Evolutionary conservation across 2,888 invertebrate genomes (phyloP), one percentile per base, ranked within the genome.

Genomic region (Peribatodes rhomboidaria): DNA sequence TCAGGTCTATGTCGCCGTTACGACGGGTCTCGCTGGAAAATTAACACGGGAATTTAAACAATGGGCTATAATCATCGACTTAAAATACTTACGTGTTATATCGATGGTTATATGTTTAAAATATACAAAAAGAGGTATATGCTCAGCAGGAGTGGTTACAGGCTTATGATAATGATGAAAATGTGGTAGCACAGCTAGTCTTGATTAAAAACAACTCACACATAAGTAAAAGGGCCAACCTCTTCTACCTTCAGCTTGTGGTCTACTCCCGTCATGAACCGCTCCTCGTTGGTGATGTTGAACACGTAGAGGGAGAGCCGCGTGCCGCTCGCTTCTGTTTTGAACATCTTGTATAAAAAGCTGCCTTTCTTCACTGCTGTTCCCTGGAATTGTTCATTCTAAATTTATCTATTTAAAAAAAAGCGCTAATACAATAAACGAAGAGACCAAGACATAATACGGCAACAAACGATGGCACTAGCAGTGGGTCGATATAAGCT

Each of bases 141-240:
- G n/a, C n/a, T n/a, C n/a, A n/a, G n/a, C n/a, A n/a, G n/a, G n/a
- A n/a, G n/a, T n/a, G n/a, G n/a, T n/a, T n/a, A n/a, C n/a, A n/a
- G n/a, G n/a, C n/a, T n/a, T n/a, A n/a, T n/a, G n/a, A n/a, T n/a
- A n/a, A n/a, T n/a, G n/a, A n/a, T n/a, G n/a, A n/a, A n/a, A n/a
- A n/a, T n/a, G n/a, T n/a, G n/a, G n/a, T n/a, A n/a, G 27, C 27
- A 6, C 13, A n/a, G 20, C 16, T 14, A 41, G 16, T 41, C 9
- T 41, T 1, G 13, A 37, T n/a, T 14, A 42, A 18, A 20, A 11
- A 42, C 18, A 37, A 81, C 95, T 94, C 87, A 97, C 97, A 95
- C 95, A 88, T 97, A 98, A 16, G 96, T 95, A 79, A 97, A 97
- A 0, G 98, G 98, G 0, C 98, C 98, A 18, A 97, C 84, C 90